Percentiles rank a stretch among this genome's conserved stretches.
These are phyloP conservation scores for Eupithecia insigniata DNA, from an alignment of 2,888 invertebrate genomes.

Conservation along the genomic window DNA sequence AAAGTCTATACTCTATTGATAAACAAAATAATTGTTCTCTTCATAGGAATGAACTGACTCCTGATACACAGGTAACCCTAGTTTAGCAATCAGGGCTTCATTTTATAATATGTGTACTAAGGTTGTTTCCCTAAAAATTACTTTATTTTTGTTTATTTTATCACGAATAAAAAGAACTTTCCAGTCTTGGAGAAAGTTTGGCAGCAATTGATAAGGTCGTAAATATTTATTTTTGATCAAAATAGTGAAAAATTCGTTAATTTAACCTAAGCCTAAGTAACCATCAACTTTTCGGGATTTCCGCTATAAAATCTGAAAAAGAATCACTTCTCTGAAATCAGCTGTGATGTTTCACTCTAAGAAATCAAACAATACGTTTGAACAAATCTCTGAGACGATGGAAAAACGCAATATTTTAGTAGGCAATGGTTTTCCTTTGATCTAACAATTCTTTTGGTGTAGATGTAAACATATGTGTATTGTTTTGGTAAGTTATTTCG, in stretches of 20 bases:
- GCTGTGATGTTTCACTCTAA: constrained; percentile 42
- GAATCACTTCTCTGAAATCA: constrained; percentile 34
- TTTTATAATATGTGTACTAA: too few species aligned
- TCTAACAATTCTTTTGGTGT: constrained; percentile 15
- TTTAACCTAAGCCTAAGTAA: not conserved
- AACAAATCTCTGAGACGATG: constrained; percentile 36
- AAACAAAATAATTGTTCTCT: too few species aligned
- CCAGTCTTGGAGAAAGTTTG: too few species aligned
- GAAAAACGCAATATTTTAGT: constrained; percentile 40
- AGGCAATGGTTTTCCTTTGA: constrained; percentile 23
- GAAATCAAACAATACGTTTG: constrained; percentile 48
- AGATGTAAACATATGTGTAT: constrained; percentile 31
- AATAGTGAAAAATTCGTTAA: not conserved
- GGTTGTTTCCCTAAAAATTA: too few species aligned
- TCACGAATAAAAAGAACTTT: too few species aligned
- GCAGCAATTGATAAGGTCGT: too few species aligned
- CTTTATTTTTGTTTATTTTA: too few species aligned
- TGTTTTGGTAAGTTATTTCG: constrained; percentile 41
- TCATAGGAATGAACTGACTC: too few species aligned
- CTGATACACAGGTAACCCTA: too few species aligned
- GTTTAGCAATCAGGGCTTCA: too few species aligned
- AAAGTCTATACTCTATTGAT: too few species aligned
- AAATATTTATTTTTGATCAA: too few species aligned
- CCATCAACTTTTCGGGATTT: not conserved
- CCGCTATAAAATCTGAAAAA: not conserved